These are phyloP conservation scores for Lycaena phlaeas DNA, from an alignment of 2,888 invertebrate species.

Conservation along the genomic window DNA sequence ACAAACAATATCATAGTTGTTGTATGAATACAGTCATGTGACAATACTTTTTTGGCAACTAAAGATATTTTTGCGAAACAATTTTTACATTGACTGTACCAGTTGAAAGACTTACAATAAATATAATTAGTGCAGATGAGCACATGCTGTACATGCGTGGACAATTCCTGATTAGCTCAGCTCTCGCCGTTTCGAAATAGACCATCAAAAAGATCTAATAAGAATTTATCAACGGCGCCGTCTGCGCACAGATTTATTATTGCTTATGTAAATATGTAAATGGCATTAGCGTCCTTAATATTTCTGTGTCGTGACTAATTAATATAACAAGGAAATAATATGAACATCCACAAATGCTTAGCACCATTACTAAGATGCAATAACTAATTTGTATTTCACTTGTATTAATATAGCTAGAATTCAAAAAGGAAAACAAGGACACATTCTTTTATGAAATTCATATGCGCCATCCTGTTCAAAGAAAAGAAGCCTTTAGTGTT, in stretches of 20 bases:
- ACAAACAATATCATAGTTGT: too few relatives aligned
- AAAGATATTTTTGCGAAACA: too few relatives aligned
- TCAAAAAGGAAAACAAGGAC: too few relatives aligned
- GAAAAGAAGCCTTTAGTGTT: too few relatives aligned
- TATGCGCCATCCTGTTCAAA: too few relatives aligned
- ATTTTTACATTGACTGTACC: neutral
- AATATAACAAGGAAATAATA: slow-evolving; percentile 7
- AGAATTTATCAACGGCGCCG: slow-evolving; percentile 60
- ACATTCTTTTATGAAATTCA: too few relatives aligned
- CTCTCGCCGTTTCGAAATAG: slow-evolving; percentile 38
- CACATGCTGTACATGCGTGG: neutral
- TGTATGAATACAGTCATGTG: too few relatives aligned
- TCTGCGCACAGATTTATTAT: slow-evolving; percentile 57
- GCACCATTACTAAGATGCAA: too few relatives aligned
- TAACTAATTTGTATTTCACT: too few relatives aligned
- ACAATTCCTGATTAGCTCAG: slow-evolving; percentile 24
- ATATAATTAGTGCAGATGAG: neutral
- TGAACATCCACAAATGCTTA: neutral
- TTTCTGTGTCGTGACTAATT: slow-evolving; percentile 62
- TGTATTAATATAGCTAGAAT: too few relatives aligned
- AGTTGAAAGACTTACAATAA: neutral
- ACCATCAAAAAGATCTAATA: slow-evolving; percentile 48
- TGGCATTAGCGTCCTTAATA: slow-evolving; percentile 69
- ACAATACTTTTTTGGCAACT: too few relatives aligned
- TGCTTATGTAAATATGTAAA: slow-evolving; percentile 67